Base-by-base conservation (phyloP, 2,888 invertebrate species). In the Dryobota labecula region DNA sequence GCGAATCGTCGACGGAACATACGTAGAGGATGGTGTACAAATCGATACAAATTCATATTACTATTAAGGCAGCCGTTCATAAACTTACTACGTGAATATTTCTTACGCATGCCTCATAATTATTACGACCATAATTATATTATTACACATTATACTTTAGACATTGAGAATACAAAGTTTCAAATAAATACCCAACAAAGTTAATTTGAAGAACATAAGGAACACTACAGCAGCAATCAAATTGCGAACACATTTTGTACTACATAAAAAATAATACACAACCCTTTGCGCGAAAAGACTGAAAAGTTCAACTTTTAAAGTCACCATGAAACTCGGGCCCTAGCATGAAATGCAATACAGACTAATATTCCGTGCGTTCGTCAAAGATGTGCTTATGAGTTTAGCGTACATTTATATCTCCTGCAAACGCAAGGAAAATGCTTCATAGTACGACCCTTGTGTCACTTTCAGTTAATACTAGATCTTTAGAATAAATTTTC, bases 181-280 rank as follows among this genome's bases (percentile, higher is more conserved):
- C 90, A 94, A 94, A 94, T 93, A 94, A 95, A 94, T 94, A 93
- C 90, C 92, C 92, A 94, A 94, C 92, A 91, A 90, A 89, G 88
- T 88, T 90, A 91, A 92, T 92, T 92, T 92, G 94, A 92, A 93
- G 92, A 94, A 94, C 90, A 94, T 90, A 95, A 95, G 95, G 95
- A 95, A 95, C 95, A 95, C 95, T 94, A 95, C 91, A 94, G 94
- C 93, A 94, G 96, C 96, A 96, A 96, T 96, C 94, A 95, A 94
- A 96, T 96, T 96, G 96, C 96, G 94, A 95, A 96, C 95, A 95
- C 95, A 95, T 96, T 91, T 95, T 96, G 96, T 95, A 96, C 96
- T 95, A 96, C 94, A 92, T 94, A 96, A 96, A 90, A 95, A 96
- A 95, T 94, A 95, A 96, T 95, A 96, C 96, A 96, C 96, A 96